Conservation (phyloP, 2,113 vertebrate species). For the Tachysurus vachellii region DNA sequence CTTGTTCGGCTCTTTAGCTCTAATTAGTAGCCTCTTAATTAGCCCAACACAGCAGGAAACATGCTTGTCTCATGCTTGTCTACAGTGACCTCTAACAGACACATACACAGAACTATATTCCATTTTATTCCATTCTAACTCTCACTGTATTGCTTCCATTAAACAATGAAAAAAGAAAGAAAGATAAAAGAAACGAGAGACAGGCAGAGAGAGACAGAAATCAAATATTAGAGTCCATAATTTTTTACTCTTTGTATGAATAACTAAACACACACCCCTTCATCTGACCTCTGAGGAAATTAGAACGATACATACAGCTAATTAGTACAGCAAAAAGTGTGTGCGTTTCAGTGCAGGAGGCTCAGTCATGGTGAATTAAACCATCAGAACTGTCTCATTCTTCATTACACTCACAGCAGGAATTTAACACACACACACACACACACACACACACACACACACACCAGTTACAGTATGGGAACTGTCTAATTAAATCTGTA, state of each 20-base stretch:
- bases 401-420: constrained; percentile 19
- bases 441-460: not conserved
- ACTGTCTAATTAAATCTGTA: not conserved
- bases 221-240: not conserved
- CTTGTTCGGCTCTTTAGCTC: constrained; percentile 34
- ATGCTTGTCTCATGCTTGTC: not conserved
- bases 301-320: not conserved
- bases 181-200: constrained; percentile 6
- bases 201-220: constrained; percentile 10
- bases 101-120: not conserved
- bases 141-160: not conserved
- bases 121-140: not conserved
- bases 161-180: not conserved
- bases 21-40: constrained; percentile 33
- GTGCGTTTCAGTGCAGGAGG: not conserved
- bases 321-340: not conserved
- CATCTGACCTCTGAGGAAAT: constrained; percentile 22
- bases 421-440: not conserved
- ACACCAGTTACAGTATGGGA: not conserved
- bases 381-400: constrained; percentile 12
- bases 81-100: not conserved
- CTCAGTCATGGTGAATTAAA: constrained; percentile 25
- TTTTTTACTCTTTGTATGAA: not conserved
- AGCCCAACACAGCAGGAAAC: constrained; percentile 8
- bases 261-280: not conserved